Evolutionary conservation across 2,113 vertebrate species (phyloP).

Genomic region (Rhinolophus sinicus): DNA sequence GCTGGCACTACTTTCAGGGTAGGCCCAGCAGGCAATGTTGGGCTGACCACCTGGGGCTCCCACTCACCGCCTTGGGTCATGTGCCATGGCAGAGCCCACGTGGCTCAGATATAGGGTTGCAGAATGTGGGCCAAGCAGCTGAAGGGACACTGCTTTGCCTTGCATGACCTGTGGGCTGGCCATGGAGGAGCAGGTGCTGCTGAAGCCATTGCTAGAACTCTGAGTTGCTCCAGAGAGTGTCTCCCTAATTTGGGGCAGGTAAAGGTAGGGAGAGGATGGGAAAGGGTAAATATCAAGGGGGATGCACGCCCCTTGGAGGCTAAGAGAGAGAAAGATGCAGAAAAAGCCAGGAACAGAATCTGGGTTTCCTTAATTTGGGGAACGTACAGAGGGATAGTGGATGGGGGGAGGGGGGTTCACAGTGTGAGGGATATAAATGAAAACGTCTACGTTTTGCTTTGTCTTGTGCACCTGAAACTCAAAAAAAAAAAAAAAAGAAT

Average conservation of each 20-base stretch:
- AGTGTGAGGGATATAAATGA: too few species aligned
- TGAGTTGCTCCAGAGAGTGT: neutral
- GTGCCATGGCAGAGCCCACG: accelerated
- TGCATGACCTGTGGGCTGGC: neutral
- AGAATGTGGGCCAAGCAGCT: neutral
- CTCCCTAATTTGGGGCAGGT: neutral
- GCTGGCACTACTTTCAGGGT: accelerated
- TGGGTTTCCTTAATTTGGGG: neutral
- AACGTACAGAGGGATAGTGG: too few species aligned
- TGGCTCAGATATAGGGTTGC: neutral
- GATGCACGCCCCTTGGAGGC: neutral
- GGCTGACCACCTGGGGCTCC: neutral
- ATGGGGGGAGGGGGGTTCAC: too few species aligned
- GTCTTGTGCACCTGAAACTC: too few species aligned
- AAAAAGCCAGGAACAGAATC: neutral
- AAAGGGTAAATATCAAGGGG: neutral
- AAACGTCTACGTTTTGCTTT: too few species aligned
- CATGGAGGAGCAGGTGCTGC: neutral
- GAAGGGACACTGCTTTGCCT: neutral
- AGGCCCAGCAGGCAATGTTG: neutral
- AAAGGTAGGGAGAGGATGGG: neutral
- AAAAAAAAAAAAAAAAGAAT: too few species aligned
- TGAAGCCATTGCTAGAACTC: neutral
- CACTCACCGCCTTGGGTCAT: neutral
- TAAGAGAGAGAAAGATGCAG: neutral